These are phyloP conservation scores for Clitarchus hookeri DNA, from an alignment of 2,888 invertebrate species.

Conservation along the genomic window DNA sequence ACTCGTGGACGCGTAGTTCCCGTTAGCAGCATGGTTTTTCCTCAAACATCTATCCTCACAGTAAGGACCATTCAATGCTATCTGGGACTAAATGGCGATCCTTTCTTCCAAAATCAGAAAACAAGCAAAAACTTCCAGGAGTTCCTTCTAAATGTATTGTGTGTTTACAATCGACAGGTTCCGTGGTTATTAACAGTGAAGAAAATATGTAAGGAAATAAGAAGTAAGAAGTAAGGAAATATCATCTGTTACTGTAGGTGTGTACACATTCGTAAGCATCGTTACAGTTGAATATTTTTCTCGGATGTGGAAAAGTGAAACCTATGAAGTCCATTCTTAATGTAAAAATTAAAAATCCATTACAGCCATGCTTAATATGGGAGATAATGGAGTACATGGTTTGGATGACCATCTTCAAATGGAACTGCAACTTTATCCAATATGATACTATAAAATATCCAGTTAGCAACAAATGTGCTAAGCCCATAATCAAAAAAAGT, in stretches of 20 bases:
- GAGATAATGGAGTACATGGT: not conserved
- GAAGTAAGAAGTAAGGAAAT: not conserved
- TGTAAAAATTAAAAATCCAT: not conserved
- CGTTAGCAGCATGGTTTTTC: too few relatives aligned
- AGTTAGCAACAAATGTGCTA: not conserved
- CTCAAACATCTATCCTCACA: too few relatives aligned
- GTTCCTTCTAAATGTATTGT: too few relatives aligned
- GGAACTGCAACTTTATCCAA: not conserved
- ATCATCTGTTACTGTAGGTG: not conserved
- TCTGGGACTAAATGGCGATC: too few relatives aligned
- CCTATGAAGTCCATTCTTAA: not conserved
- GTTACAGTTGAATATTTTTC: not conserved
- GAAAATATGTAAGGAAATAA: too few relatives aligned
- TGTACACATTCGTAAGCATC: not conserved
- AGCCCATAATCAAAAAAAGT: not conserved
- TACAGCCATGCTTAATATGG: not conserved
- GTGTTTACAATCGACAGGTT: too few relatives aligned
- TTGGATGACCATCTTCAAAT: not conserved
- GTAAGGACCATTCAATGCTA: too few relatives aligned
- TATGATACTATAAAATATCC: not conserved
- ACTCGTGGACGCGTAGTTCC: too few relatives aligned
- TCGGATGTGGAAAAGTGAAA: not conserved
- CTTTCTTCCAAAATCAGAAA: too few relatives aligned
- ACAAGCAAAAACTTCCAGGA: too few relatives aligned
- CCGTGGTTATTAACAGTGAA: too few relatives aligned